phyloP scores from a whole-genome alignment of 2,797 vertebrate genomes.

The Chaunax sp. region DNA sequence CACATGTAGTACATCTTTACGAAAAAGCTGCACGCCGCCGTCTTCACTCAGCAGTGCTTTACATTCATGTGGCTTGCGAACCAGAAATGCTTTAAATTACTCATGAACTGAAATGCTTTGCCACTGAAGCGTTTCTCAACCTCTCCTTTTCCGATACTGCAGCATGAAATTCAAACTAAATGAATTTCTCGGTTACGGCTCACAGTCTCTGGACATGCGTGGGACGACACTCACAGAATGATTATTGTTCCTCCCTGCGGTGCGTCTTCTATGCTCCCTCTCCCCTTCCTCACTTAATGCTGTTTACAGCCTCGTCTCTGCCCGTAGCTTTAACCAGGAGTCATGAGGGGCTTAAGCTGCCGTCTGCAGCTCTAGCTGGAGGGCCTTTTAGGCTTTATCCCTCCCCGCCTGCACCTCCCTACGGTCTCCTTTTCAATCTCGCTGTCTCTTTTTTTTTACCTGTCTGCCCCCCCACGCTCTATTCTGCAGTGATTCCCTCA shows the following conservation, averaged over 20 bases:
- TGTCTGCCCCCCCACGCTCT: slow-evolving; percentile 21
- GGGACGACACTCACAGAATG: slow-evolving; percentile 14
- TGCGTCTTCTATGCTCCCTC: background rate
- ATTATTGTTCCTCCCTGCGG: slow-evolving; percentile 45
- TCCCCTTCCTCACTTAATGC: slow-evolving; percentile 8
- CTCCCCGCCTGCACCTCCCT: slow-evolving; percentile 33
- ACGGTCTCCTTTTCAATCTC: slow-evolving; percentile 13
- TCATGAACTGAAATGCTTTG: background rate
- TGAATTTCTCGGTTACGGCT: slow-evolving; percentile 5
- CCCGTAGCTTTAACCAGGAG: slow-evolving; percentile 14
- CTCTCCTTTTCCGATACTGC: background rate
- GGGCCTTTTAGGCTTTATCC: slow-evolving; percentile 53
- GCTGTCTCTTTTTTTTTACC: slow-evolving; percentile 17
- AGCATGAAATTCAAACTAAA: slow-evolving; percentile 10
- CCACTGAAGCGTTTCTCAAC: background rate
- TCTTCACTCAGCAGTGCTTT: background rate
- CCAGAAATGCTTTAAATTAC: background rate
- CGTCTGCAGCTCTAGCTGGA: slow-evolving; percentile 33
- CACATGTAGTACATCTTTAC: background rate
- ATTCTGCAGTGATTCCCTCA: slow-evolving; percentile 27
- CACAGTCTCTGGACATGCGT: slow-evolving; percentile 27
- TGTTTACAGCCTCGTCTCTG: slow-evolving; percentile 31
- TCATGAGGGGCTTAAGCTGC: slow-evolving; percentile 23
- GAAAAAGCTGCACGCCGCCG: too few relatives aligned
- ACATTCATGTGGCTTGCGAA: background rate